These are phyloP conservation scores for Cacoxenus indagator DNA, from an alignment of 2,888 invertebrate species.

Conservation along the genomic window DNA sequence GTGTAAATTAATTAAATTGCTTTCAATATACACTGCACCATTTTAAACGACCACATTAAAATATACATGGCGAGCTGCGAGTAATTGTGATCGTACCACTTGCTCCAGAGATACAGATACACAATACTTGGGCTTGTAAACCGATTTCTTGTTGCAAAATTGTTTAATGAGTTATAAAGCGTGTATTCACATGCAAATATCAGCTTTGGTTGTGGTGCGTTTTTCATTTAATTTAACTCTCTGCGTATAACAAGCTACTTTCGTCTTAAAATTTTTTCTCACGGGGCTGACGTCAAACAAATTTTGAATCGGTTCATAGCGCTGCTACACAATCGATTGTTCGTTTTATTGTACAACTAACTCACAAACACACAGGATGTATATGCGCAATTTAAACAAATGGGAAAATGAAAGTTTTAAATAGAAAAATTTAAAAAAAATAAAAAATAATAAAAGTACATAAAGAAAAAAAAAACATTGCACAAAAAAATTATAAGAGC, in stretches of 20 bases:
- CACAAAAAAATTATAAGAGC: too few species aligned
- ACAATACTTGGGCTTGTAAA: neutral
- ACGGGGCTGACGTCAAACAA: neutral
- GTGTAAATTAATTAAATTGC: too few species aligned
- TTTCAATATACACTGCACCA: too few species aligned
- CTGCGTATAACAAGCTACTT: neutral
- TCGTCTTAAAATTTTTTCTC: neutral
- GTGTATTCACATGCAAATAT: constrained; percentile 50
- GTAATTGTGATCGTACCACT: too few species aligned
- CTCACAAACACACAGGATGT: neutral
- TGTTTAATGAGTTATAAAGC: constrained; percentile 60
- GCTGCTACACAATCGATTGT: neutral
- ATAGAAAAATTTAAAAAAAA: neutral
- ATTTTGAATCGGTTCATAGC: too few species aligned
- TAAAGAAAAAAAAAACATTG: neutral
- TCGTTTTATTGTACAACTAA: constrained; percentile 1
- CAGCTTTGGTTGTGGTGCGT: constrained; percentile 45
- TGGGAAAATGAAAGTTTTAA: constrained; percentile 23
- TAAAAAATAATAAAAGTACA: neutral
- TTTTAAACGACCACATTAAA: too few species aligned
- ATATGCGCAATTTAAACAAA: constrained; percentile 1
- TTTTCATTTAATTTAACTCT: constrained; percentile 11
- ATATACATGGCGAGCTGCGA: too few species aligned
- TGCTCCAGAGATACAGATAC: neutral
- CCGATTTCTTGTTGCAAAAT: constrained; percentile 34